Evolutionary conservation across 1,140 invertebrate genomes (phyloP).

Genomic region (Trinorchestia longiramus): DNA sequence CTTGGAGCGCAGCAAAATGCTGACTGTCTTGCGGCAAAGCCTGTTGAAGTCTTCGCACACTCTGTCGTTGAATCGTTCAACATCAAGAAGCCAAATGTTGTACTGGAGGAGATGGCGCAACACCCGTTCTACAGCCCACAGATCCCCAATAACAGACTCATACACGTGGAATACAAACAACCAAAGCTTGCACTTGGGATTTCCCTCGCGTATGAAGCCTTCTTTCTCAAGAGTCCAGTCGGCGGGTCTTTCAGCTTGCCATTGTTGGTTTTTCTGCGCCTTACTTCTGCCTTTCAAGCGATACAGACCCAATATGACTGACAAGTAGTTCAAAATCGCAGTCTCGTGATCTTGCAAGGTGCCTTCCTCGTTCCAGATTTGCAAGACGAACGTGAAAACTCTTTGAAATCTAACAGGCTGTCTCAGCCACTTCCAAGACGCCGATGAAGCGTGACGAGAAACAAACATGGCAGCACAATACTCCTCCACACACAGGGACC

Average conservation of each 20-base stretch:
- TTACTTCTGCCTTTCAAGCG: not conserved
- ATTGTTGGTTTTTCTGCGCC: not conserved
- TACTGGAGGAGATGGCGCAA: not conserved
- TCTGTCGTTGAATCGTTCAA: not conserved
- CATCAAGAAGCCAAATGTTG: not conserved
- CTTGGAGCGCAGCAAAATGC: not conserved
- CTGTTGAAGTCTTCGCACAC: not conserved
- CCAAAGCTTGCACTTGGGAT: slow-evolving; percentile 5
- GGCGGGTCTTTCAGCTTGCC: not conserved
- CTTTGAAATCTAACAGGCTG: slow-evolving; percentile 2
- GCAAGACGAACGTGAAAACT: slow-evolving; percentile 47
- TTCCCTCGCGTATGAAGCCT: not conserved
- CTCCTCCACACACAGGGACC: not conserved
- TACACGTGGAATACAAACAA: not conserved
- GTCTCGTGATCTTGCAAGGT: not conserved
- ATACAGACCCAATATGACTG: not conserved
- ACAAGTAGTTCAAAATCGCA: not conserved
- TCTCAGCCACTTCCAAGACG: not conserved
- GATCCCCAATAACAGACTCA: not conserved
- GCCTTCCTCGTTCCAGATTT: slow-evolving; percentile 3
- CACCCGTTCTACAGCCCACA: not conserved
- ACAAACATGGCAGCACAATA: slow-evolving; percentile 43
- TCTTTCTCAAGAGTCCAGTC: slow-evolving; percentile 9
- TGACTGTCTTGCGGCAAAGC: not conserved
- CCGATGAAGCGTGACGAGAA: not conserved